Conservation (phyloP, 1,140 invertebrate species). For the Drosophila bocqueti region DNA sequence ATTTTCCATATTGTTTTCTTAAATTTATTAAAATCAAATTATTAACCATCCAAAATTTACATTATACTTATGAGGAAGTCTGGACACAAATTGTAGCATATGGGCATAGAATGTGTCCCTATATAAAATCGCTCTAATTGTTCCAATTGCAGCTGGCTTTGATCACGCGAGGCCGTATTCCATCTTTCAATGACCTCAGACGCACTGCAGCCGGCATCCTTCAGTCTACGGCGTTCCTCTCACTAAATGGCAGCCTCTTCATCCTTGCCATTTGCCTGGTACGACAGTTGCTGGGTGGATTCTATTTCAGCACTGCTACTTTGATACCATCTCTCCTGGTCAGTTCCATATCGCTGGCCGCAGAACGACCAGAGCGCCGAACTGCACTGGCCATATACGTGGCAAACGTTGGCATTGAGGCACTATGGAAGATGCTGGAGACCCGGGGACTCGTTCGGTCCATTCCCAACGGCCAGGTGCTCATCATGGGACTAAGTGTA, state of each 20-base stretch:
- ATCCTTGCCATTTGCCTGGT: slow-evolving; percentile 88
- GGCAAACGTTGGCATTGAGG: slow-evolving; percentile 92
- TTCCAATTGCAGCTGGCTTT: slow-evolving; percentile 88
- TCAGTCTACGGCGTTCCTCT: slow-evolving; percentile 91
- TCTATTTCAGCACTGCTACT: slow-evolving; percentile 89
- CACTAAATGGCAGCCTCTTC: slow-evolving; percentile 89
- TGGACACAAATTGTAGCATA: too few relatives aligned
- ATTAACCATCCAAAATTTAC: background rate
- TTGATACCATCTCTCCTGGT: slow-evolving; percentile 90
- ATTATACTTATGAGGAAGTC: too few relatives aligned
- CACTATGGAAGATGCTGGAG: slow-evolving; percentile 88
- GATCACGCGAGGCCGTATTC: slow-evolving; percentile 88
- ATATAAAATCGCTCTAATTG: too few relatives aligned
- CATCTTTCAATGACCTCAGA: slow-evolving; percentile 87
- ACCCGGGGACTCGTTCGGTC: slow-evolving; percentile 87
- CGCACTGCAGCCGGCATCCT: slow-evolving; percentile 88
- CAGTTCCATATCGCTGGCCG: slow-evolving; percentile 88
- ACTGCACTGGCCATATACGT: slow-evolving; percentile 91
- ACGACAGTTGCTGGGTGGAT: slow-evolving; percentile 88
- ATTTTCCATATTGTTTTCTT: background rate
- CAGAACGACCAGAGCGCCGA: slow-evolving; percentile 90
- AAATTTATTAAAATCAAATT: background rate
- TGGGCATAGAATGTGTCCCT: background rate
- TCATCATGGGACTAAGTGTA: slow-evolving; percentile 87
- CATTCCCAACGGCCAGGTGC: slow-evolving; percentile 88